These are phyloP conservation scores for Pseudochirops cupreus DNA, from an alignment of 2,797 vertebrate species.

Conservation along the genomic window DNA sequence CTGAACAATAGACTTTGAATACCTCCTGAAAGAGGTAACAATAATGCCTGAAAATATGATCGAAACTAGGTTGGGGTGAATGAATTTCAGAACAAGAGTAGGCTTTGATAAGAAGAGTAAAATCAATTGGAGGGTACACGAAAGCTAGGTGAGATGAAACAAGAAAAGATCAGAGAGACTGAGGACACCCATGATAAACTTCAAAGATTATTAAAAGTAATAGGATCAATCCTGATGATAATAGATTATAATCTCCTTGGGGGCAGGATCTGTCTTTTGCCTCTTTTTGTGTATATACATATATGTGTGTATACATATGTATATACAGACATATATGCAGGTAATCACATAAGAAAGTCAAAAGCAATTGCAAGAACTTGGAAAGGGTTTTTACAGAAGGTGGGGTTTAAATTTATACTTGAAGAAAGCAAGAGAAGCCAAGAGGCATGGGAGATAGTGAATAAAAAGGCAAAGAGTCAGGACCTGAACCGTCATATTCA, in stretches of 20 bases:
- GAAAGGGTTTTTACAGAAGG: background rate
- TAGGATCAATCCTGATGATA: background rate
- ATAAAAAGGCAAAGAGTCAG: background rate
- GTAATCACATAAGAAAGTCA: background rate
- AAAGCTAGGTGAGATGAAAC: background rate
- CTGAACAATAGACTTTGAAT: background rate
- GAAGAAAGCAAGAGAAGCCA: background rate
- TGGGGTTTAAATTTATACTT: background rate
- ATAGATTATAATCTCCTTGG: background rate
- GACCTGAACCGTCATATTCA: background rate
- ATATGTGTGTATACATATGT: background rate
- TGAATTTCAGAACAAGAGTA: background rate
- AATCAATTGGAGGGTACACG: background rate
- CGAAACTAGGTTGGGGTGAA: background rate
- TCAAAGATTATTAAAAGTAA: background rate
- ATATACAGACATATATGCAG: background rate
- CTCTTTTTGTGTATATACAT: background rate
- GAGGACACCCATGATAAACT: background rate
- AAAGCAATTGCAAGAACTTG: background rate
- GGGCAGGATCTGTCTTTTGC: background rate
- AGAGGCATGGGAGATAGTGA: background rate
- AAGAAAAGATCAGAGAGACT: background rate
- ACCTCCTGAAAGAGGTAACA: background rate
- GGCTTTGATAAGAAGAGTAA: background rate
- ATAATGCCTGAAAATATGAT: background rate